Conservation (phyloP, 2,888 invertebrate species). For the Andrena camellia region DNA sequence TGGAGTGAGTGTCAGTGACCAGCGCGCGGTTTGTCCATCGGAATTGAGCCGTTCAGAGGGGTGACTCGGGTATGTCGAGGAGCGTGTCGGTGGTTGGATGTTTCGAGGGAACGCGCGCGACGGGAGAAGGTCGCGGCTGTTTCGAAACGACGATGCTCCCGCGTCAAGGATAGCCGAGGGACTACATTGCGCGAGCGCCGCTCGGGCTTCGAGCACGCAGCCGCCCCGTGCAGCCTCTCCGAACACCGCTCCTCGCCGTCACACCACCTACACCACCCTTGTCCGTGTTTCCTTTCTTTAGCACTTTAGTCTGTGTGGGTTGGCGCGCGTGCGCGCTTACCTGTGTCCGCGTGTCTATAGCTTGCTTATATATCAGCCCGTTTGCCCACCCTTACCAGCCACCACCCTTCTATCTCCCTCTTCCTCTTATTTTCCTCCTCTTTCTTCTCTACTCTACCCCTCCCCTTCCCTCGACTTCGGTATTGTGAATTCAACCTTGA, state of each 20-base stretch:
- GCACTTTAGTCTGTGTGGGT: not conserved
- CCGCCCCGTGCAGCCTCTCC: slow-evolving; percentile 73
- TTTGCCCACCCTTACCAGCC: slow-evolving; percentile 48
- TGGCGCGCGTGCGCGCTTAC: slow-evolving; percentile 38
- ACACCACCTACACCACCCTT: slow-evolving; percentile 8
- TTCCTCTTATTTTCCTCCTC: not conserved
- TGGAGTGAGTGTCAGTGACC: not conserved
- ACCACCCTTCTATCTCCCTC: slow-evolving; percentile 19
- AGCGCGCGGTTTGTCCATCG: not conserved
- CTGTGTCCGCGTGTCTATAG: slow-evolving; percentile 39
- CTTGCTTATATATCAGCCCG: slow-evolving; percentile 63
- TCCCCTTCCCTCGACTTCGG: not conserved
- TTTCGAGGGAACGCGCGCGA: slow-evolving; percentile 50
- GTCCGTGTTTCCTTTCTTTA: slow-evolving; percentile 32
- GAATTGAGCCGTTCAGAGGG: not conserved
- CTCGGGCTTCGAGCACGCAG: slow-evolving; percentile 80
- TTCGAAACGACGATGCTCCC: slow-evolving; percentile 80
- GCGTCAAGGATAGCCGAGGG: slow-evolving; percentile 82
- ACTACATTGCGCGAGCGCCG: slow-evolving; percentile 84
- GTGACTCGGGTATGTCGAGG: not conserved
- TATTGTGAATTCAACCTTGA: slow-evolving; percentile 10
- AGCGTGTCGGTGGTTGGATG: slow-evolving; percentile 30
- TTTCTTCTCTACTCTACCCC: not conserved
- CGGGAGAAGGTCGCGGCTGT: slow-evolving; percentile 68
- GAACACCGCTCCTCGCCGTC: slow-evolving; percentile 42